phyloP scores from a whole-genome alignment of 2,113 vertebrate species.

The Pseudorectes ferrugineus region DNA sequence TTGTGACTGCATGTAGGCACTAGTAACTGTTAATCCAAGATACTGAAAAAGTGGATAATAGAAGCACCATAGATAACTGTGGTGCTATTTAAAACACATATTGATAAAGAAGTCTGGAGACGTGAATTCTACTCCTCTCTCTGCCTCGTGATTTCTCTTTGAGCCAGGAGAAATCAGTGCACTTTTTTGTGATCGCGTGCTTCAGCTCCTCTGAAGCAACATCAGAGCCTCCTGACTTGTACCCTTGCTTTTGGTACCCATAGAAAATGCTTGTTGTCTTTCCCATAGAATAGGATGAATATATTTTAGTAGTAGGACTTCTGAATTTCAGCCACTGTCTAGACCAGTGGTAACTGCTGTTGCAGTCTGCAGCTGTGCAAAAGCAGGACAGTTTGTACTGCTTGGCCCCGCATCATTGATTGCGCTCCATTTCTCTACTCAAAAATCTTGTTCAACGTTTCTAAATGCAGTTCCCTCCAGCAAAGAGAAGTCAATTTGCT shows the following conservation, averaged over 20 bases:
- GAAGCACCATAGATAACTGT: neutral
- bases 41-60: neutral
- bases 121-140: rapidly evolving
- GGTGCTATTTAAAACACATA: neutral
- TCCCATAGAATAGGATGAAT: neutral
- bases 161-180: neutral
- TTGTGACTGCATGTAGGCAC: neutral
- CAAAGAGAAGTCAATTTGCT: neutral
- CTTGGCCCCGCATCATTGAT: rapidly evolving
- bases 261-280: neutral
- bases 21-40: neutral
- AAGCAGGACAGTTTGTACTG: neutral
- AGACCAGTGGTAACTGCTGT: neutral
- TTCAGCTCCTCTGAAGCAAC: neutral
- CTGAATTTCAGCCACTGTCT: neutral
- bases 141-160: neutral
- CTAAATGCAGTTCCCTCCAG: neutral
- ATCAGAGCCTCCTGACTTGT: neutral
- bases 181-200: neutral
- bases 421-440: neutral
- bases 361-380: neutral
- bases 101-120: neutral
- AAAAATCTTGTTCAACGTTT: neutral
- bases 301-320: neutral
- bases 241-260: neutral